Conservation (phyloP, 2,888 invertebrate genomes). For the Ormyrus thymus region DNA sequence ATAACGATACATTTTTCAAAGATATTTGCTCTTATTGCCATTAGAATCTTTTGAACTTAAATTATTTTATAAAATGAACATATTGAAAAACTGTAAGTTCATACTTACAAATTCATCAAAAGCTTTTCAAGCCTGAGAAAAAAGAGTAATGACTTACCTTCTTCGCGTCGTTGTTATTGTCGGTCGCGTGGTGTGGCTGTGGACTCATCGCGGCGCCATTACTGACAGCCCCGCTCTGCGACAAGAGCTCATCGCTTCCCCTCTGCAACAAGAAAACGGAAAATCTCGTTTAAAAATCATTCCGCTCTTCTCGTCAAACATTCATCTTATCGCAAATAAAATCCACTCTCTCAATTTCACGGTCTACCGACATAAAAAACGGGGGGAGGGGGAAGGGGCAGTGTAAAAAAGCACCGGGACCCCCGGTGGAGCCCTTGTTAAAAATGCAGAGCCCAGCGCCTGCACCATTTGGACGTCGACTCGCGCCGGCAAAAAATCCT, state of each 20-base stretch:
- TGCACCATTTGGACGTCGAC: slow-evolving; percentile 10
- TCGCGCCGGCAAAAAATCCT: neutral
- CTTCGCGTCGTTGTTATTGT: slow-evolving; percentile 97
- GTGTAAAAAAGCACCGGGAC: neutral
- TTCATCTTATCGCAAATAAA: slow-evolving; percentile 27
- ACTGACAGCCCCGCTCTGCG: slow-evolving; percentile 92
- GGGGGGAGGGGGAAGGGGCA: neutral
- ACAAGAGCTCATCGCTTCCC: slow-evolving; percentile 97
- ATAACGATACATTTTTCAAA: too few relatives aligned
- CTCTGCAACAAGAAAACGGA: slow-evolving; percentile 81
- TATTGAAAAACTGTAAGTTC: too few relatives aligned
- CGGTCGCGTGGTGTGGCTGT: slow-evolving; percentile 83
- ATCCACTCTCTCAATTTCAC: slow-evolving; percentile 42
- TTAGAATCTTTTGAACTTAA: too few relatives aligned
- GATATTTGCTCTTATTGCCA: too few relatives aligned
- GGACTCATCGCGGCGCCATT: slow-evolving; percentile 95
- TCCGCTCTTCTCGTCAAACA: slow-evolving; percentile 5
- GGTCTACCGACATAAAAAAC: slow-evolving; percentile 11
- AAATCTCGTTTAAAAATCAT: slow-evolving; percentile 26
- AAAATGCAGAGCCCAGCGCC: slow-evolving; percentile 22
- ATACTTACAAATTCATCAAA: too few relatives aligned
- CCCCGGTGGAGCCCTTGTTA: slow-evolving; percentile 5
- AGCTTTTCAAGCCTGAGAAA: too few relatives aligned
- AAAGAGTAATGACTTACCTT: slow-evolving; percentile 81
- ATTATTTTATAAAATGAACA: too few relatives aligned